These are phyloP conservation scores for Acanthurus leucopareius DNA, from an alignment of 2,797 vertebrate species.

Conservation along the genomic window DNA sequence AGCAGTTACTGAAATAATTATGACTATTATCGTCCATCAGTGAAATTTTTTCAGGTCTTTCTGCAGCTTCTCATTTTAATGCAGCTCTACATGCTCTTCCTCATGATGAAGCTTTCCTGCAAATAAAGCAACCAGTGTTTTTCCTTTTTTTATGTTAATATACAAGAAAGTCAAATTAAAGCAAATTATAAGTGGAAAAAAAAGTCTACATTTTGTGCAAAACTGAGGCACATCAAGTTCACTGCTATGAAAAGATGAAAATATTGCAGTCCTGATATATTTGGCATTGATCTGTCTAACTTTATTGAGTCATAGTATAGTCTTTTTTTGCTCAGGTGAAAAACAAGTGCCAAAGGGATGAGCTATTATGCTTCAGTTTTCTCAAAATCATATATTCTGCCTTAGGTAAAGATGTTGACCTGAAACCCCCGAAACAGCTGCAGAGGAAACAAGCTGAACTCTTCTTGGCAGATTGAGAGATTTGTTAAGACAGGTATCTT, in stretches of 20 bases:
- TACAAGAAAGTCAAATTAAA: neutral
- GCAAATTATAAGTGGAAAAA: neutral
- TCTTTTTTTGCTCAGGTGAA: neutral
- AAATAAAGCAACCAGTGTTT: neutral
- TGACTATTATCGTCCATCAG: constrained; percentile 16
- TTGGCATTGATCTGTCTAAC: neutral
- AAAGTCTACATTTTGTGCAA: constrained; percentile 7
- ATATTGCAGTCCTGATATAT: neutral
- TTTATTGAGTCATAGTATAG: too few relatives aligned
- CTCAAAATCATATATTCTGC: neutral
- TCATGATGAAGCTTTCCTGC: neutral
- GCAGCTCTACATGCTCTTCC: neutral
- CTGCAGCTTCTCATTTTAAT: neutral
- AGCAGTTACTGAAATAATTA: constrained; percentile 17
- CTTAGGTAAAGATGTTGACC: neutral
- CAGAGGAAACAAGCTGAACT: constrained; percentile 3
- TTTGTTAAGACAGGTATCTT: constrained; percentile 21
- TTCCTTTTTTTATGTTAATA: rapidly evolving
- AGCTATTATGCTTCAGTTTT: neutral
- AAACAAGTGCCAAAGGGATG: neutral
- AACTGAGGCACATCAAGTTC: neutral
- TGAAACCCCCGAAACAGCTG: neutral
- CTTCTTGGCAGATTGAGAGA: constrained; percentile 5
- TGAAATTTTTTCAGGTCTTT: constrained; percentile 3
- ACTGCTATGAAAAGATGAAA: neutral